phyloP scores from a whole-genome alignment of 2,888 invertebrate species.

The Clivina fossor region DNA sequence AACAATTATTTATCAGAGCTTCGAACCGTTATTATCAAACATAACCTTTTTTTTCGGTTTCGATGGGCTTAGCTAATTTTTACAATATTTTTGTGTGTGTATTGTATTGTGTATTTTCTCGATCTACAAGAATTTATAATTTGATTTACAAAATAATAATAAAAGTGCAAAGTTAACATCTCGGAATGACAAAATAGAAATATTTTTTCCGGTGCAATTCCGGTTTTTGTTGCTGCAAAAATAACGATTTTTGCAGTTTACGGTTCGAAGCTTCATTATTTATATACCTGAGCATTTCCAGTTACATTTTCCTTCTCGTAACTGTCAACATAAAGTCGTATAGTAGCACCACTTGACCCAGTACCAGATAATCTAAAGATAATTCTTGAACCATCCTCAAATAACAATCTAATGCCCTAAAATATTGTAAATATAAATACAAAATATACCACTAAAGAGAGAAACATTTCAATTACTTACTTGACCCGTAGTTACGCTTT shows the following conservation, averaged over 20 bases:
- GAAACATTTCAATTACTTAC: slow-evolving; percentile 50
- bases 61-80: too few species aligned
- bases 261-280: not conserved
- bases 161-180: not conserved
- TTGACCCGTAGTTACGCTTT: slow-evolving; percentile 85
- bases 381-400: slow-evolving; percentile 92
- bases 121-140: too few species aligned
- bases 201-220: too few species aligned
- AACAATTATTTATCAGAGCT: not conserved
- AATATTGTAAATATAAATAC: slow-evolving; percentile 35
- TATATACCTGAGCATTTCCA: slow-evolving; percentile 61
- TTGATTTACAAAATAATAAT: too few species aligned
- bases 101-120: too few species aligned
- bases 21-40: not conserved
- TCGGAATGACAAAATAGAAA: too few species aligned
- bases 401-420: slow-evolving; percentile 90
- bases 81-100: too few species aligned
- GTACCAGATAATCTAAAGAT: slow-evolving; percentile 96
- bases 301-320: slow-evolving; percentile 76
- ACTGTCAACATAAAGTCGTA: slow-evolving; percentile 93
- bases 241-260: not conserved
- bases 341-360: slow-evolving; percentile 96
- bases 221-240: not conserved
- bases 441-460: not conserved
- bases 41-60: too few species aligned